A percentile compares a stretch with the other conserved stretches of the same genome.
Conservation (phyloP, 2,797 vertebrate species). For the Paedocypris micromegethes region DNA sequence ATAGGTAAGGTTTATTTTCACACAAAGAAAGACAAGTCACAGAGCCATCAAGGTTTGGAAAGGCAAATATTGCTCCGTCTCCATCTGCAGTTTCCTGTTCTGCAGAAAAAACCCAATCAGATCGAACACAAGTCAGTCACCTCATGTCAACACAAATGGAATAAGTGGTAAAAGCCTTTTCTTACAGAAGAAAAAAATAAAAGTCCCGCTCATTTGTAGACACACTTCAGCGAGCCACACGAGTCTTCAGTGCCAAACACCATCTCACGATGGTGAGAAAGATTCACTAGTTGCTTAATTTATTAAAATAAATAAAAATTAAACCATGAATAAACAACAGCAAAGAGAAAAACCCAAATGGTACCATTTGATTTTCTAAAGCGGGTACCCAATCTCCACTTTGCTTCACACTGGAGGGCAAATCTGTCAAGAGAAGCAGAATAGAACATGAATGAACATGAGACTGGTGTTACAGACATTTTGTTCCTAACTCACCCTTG, state of each 20-base stretch:
- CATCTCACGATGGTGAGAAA: constrained; percentile 3
- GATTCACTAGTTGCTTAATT: neutral
- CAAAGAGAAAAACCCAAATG: neutral
- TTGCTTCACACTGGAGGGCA: neutral
- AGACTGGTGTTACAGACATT: no score
- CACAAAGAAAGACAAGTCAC: neutral
- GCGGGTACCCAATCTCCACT: constrained; percentile 3
- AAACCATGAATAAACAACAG: neutral
- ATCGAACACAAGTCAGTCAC: no score
- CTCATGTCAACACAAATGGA: no score
- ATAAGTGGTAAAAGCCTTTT: neutral
- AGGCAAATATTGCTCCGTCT: no score
- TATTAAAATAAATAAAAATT: neutral
- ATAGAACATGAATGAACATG: no score
- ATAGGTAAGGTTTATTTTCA: no score
- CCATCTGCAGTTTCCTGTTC: no score
- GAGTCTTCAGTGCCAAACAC: constrained; percentile 17
- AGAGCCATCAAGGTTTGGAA: no score
- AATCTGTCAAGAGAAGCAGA: neutral
- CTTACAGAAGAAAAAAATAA: constrained; percentile 9
- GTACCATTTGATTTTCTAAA: constrained; percentile 11
- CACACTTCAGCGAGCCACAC: constrained; percentile 8
- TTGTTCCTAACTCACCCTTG: constrained; percentile 2
- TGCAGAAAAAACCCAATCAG: no score
- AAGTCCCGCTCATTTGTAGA: constrained; percentile 9